Evolutionary conservation across 2,888 invertebrate genomes (phyloP).

Genomic region (Epinotia nisella): DNA sequence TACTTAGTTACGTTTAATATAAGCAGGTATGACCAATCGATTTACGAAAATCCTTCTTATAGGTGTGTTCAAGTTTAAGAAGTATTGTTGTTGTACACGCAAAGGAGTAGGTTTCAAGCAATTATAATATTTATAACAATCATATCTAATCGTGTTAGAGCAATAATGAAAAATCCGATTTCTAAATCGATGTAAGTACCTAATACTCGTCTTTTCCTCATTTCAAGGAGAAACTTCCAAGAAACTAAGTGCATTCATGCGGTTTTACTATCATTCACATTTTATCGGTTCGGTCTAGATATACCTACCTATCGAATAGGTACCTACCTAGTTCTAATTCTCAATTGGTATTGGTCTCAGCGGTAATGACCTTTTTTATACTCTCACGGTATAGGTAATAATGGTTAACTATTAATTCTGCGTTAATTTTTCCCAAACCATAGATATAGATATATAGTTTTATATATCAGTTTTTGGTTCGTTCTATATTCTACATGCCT

Average conservation of each 20-base stretch:
- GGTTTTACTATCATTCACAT: conserved; percentile 7
- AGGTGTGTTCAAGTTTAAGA: not conserved
- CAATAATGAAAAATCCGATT: conserved; percentile 11
- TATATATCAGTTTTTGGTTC: too few relatives aligned
- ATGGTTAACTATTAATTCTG: too few relatives aligned
- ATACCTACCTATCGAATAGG: conserved; percentile 5
- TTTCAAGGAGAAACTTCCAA: conserved; percentile 37
- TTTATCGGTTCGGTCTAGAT: not conserved
- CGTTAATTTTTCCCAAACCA: too few relatives aligned
- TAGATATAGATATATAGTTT: too few relatives aligned
- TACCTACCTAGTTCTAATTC: not conserved
- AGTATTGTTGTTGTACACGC: not conserved
- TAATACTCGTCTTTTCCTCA: conserved; percentile 27
- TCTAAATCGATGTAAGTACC: conserved; percentile 3
- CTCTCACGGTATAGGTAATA: too few relatives aligned
- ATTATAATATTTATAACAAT: conserved; percentile 9
- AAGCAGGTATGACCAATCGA: not conserved
- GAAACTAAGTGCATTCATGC: conserved; percentile 11
- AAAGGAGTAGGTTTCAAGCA: not conserved
- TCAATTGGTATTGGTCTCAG: not conserved
- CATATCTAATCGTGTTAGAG: not conserved
- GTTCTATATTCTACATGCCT: not conserved
- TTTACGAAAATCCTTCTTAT: conserved; percentile 3
- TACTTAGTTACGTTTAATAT: not conserved
- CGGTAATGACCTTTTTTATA: not conserved